phyloP scores from a whole-genome alignment of 2,888 invertebrate genomes.

The Parascotia fuliginaria region DNA sequence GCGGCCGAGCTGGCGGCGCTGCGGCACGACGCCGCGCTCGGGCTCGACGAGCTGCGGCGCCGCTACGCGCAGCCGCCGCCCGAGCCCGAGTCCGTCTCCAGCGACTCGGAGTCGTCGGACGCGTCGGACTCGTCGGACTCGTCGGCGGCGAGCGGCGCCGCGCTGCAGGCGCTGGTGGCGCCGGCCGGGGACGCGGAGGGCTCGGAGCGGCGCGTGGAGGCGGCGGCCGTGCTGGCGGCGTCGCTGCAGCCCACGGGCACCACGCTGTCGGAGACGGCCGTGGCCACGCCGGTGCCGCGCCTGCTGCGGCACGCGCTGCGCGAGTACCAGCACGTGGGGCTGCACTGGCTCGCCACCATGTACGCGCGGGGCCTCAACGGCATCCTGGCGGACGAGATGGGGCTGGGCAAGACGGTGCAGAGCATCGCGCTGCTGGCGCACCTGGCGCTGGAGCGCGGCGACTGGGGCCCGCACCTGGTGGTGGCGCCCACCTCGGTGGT shows the following conservation, averaged over 20 bases:
- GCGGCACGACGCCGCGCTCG: constrained; percentile 92
- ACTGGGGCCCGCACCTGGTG: constrained; percentile 99
- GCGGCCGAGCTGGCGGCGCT: constrained; percentile 91
- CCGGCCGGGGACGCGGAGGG: constrained; percentile 61
- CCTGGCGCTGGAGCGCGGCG: constrained; percentile 94
- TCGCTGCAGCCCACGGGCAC: constrained; percentile 99
- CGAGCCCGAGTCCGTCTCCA: constrained; percentile 28
- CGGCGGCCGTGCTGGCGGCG: constrained; percentile 97
- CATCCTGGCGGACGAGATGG: constrained; percentile 98
- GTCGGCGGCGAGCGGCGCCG: constrained; percentile 50
- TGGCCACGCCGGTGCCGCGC: constrained; percentile 97
- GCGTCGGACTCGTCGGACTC: constrained; percentile 48
- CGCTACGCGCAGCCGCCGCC: constrained; percentile 93
- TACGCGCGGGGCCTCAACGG: constrained; percentile 97
- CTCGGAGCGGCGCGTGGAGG: constrained; percentile 90
- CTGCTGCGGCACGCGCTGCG: constrained; percentile 95
- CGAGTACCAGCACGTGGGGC: constrained; percentile 98
- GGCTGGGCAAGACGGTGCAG: constrained; percentile 98
- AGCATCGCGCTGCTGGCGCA: constrained; percentile 97
- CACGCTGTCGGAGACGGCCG: constrained; percentile 96
- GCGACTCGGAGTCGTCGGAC: constrained; percentile 41
- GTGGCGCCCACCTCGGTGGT: constrained; percentile 99
- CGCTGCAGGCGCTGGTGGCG: constrained; percentile 57
- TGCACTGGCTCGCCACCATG: constrained; percentile 99
- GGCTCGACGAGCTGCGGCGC: constrained; percentile 91